Percentiles rank a stretch among this genome's conserved stretches.
Conservation (phyloP, 2,797 vertebrate genomes). For the Leuciscus waleckii region DNA sequence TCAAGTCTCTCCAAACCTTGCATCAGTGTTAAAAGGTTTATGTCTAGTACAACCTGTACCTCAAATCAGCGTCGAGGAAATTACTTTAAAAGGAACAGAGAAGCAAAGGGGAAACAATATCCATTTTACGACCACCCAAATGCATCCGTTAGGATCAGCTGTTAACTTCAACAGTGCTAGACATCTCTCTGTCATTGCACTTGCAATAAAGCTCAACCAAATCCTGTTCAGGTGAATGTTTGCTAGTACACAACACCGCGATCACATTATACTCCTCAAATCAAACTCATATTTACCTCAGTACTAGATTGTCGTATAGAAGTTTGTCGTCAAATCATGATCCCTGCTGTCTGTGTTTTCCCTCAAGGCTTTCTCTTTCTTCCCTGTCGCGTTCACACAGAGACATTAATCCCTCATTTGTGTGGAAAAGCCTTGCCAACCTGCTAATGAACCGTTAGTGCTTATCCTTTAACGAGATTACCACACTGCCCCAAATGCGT, state of each 20-base stretch:
- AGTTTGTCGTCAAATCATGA: constrained; percentile 25
- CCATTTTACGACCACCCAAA: constrained; percentile 3
- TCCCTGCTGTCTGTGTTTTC: not conserved
- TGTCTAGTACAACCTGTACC: not conserved
- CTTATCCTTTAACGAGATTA: constrained; percentile 56
- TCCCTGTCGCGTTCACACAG: constrained; percentile 4
- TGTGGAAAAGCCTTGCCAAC: constrained; percentile 8
- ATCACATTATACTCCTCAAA: not conserved
- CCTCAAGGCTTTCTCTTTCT: not conserved
- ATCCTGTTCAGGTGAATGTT: not conserved
- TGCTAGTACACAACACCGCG: not conserved
- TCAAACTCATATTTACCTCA: constrained; percentile 30
- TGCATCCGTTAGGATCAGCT: not conserved
- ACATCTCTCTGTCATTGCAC: not conserved
- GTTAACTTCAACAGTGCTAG: not conserved
- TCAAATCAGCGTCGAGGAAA: not conserved
- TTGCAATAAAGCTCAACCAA: constrained; percentile 1
- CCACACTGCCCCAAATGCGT: constrained; percentile 16
- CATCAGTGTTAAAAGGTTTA: not conserved
- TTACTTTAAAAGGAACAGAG: constrained; percentile 1
- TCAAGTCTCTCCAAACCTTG: not conserved
- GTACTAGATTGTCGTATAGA: not conserved
- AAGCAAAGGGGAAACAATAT: not conserved
- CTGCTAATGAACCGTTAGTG: constrained; percentile 32
- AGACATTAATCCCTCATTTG: constrained; percentile 42